These are phyloP conservation scores for Emys orbicularis DNA, from an alignment of 2,797 vertebrate species.

Conservation along the genomic window DNA sequence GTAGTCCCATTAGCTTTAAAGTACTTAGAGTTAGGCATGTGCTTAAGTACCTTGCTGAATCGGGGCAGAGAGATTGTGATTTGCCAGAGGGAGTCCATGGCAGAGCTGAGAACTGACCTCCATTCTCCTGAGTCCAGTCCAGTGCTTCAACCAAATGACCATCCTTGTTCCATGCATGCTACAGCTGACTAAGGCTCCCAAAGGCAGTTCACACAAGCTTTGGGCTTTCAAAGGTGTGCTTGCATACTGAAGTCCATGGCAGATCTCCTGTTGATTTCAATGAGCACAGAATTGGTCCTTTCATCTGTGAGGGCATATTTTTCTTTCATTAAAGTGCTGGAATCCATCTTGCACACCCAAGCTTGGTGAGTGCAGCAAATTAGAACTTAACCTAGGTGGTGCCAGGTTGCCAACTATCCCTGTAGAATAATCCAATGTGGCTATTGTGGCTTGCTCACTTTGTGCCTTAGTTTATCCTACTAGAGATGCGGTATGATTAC, in stretches of 20 bases:
- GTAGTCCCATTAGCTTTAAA: not conserved
- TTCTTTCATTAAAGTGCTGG: not conserved
- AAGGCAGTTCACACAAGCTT: not conserved
- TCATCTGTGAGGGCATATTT: not conserved
- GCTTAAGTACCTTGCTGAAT: not conserved
- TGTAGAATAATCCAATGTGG: not conserved
- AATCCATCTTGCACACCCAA: rapidly evolving
- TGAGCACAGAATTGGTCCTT: not conserved
- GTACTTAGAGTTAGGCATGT: not conserved
- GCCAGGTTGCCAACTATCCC: not conserved
- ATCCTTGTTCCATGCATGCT: no score
- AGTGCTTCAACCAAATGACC: not conserved
- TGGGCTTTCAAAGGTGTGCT: not conserved
- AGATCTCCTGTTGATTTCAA: not conserved
- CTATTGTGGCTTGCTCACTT: no score
- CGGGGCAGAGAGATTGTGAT: not conserved
- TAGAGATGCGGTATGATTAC: not conserved
- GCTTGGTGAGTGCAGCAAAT: no score
- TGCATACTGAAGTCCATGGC: not conserved
- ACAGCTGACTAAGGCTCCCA: not conserved
- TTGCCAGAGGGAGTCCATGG: not conserved
- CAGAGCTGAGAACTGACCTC: not conserved
- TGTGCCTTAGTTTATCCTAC: not conserved
- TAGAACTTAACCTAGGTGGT: not conserved
- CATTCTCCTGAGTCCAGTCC: not conserved